A percentile compares a stretch with the other conserved stretches of the same genome.
These are phyloP conservation scores for Malachius bipustulatus DNA, from an alignment of 2,888 invertebrate genomes.

Conservation along the genomic window DNA sequence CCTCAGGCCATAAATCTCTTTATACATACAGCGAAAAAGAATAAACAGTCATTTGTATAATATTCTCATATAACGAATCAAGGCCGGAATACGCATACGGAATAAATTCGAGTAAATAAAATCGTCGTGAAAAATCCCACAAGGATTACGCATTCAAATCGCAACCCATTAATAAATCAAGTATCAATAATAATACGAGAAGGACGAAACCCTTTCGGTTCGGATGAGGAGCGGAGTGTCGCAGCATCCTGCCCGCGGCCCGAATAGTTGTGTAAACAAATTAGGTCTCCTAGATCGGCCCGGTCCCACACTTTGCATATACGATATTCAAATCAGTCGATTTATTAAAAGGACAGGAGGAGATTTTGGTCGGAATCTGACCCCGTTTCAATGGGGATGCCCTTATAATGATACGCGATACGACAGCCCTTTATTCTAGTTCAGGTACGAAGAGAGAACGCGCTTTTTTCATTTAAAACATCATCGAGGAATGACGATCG, in stretches of 20 bases:
- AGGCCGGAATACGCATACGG: too few species aligned
- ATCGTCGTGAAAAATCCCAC: constrained; percentile 19
- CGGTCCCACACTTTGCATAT: constrained; percentile 19
- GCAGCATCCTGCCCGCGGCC: constrained; percentile 17
- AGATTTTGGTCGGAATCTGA: constrained; percentile 19
- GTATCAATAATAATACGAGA: constrained; percentile 17
- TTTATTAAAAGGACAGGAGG: too few species aligned
- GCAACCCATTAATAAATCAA: constrained; percentile 20
- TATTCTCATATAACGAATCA: too few species aligned
- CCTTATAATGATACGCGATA: constrained; percentile 16
- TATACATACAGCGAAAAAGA: too few species aligned
- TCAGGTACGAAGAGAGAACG: too few species aligned
- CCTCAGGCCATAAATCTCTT: too few species aligned
- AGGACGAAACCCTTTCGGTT: too few species aligned
- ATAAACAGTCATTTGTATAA: too few species aligned
- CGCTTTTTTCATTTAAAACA: too few species aligned
- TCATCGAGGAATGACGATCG: too few species aligned
- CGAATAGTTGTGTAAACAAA: constrained; percentile 21
- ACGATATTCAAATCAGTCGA: too few species aligned
- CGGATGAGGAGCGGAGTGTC: constrained; percentile 15
- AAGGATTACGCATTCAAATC: constrained; percentile 16
- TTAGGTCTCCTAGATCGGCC: constrained; percentile 18
- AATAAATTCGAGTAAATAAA: too few species aligned
- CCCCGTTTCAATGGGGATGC: constrained; percentile 17
- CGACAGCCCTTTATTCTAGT: constrained; percentile 11